Conservation (phyloP, 2,888 invertebrate species). For the Hemithea aestivaria region DNA sequence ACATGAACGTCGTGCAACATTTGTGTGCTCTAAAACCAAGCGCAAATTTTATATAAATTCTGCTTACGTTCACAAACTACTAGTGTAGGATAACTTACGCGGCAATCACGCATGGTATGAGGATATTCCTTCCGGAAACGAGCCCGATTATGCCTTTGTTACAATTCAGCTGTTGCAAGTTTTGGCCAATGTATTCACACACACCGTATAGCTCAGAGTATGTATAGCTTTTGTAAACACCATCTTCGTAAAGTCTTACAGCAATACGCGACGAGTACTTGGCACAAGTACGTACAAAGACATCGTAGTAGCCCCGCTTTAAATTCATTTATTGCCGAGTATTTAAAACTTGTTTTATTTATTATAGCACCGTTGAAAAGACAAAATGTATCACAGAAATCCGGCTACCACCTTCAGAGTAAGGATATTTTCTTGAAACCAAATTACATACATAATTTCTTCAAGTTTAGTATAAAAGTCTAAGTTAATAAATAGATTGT, state of each 20-base stretch:
- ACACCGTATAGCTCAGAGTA: conserved; percentile 70
- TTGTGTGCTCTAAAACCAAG: conserved; percentile 72
- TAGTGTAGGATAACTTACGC: conserved; percentile 65
- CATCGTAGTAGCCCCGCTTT: conserved; percentile 64
- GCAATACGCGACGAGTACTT: conserved; percentile 55
- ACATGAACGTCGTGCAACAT: conserved; percentile 72
- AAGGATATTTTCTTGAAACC: no score
- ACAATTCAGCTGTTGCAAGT: conserved; percentile 54
- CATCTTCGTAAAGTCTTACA: conserved; percentile 51
- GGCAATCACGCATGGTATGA: conserved; percentile 75
- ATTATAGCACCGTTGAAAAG: no score
- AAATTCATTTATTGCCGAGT: conserved; percentile 24
- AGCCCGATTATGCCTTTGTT: conserved; percentile 67
- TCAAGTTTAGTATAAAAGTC: no score
- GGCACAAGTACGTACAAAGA: conserved; percentile 62
- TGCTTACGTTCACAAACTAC: no score
- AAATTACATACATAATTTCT: no score
- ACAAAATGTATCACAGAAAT: no score
- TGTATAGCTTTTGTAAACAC: conserved; percentile 51
- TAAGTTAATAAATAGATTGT: no score
- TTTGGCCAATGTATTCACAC: conserved; percentile 66
- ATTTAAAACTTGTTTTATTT: no score
- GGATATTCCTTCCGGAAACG: conserved; percentile 68
- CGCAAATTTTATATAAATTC: background rate
- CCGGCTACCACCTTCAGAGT: no score